Percentiles rank a stretch among this genome's conserved stretches.
phyloP scores from a whole-genome alignment of 2,113 vertebrate species.

The Apodemus sylvaticus region DNA sequence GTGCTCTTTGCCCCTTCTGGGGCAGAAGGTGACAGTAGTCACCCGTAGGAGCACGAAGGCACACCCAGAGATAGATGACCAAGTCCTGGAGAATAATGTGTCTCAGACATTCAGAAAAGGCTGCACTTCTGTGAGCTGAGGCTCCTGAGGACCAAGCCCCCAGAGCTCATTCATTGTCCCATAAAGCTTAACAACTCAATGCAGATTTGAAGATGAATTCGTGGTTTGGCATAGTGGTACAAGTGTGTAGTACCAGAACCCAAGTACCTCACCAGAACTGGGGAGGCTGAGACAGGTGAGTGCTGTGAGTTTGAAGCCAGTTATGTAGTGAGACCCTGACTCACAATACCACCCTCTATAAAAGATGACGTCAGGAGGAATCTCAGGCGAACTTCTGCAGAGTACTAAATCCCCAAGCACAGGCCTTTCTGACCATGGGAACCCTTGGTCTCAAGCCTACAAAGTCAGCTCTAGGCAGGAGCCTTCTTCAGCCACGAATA shows the following conservation, averaged over 20 bases:
- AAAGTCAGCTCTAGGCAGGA: neutral
- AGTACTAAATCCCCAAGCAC: neutral
- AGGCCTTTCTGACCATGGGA: neutral
- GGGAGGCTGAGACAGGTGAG: neutral
- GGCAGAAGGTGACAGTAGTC: neutral
- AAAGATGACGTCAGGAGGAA: neutral
- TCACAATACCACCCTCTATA: neutral
- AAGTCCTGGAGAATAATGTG: neutral
- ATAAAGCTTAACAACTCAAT: neutral
- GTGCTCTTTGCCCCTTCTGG: neutral
- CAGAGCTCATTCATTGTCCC: neutral
- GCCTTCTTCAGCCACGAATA: neutral
- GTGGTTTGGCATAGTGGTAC: neutral
- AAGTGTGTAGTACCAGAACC: neutral
- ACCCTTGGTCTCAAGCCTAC: neutral
- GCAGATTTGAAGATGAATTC: neutral
- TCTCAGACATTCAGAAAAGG: no score
- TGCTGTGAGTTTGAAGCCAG: neutral
- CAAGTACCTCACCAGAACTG: no score
- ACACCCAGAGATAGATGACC: neutral
- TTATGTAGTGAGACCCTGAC: neutral
- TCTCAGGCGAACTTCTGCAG: neutral
- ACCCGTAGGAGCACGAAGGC: neutral
- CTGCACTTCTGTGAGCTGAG: neutral
- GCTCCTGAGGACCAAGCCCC: neutral